Evolutionary conservation across 2,797 vertebrate species (phyloP).

Genomic region (Pseudomugil tenellus): DNA sequence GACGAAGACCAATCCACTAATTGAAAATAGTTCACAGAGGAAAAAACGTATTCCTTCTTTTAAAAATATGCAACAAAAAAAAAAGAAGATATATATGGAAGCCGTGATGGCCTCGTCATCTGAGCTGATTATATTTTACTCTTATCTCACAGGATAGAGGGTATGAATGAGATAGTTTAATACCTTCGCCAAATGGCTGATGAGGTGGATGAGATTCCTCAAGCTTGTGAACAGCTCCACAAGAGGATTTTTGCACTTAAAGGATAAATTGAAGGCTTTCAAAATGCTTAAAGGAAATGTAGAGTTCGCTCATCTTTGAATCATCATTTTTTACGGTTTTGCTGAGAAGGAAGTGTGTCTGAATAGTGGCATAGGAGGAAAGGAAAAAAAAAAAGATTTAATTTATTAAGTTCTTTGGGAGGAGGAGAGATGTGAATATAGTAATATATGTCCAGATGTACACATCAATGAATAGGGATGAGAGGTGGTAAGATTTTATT

Average conservation of each 20-base stretch:
- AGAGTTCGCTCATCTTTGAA: conserved; percentile 48
- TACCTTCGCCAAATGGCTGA: conserved; percentile 67
- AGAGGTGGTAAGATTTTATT: too few species aligned
- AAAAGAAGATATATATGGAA: conserved; percentile 43
- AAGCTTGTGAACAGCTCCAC: conserved; percentile 49
- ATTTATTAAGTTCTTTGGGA: conserved; percentile 58
- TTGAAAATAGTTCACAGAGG: conserved; percentile 41
- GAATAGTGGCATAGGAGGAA: conserved; percentile 37
- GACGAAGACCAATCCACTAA: conserved; percentile 60
- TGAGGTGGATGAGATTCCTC: conserved; percentile 58
- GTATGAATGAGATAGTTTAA: conserved; percentile 48
- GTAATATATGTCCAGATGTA: conserved; percentile 50
- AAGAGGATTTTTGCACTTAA: conserved; percentile 47
- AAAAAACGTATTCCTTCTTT: conserved; percentile 26
- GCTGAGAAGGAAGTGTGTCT: conserved; percentile 45
- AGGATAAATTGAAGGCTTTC: conserved; percentile 57
- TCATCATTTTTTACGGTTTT: conserved; percentile 56
- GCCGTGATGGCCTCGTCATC: conserved; percentile 59
- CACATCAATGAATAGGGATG: conserved; percentile 22
- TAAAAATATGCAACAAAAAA: conserved; percentile 33
- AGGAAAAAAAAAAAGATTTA: conserved; percentile 51
- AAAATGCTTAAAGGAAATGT: conserved; percentile 33
- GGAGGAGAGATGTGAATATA: conserved; percentile 47
- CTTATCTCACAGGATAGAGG: conserved; percentile 54
- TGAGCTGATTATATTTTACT: conserved; percentile 58